Base-by-base conservation (phyloP, 2,113 vertebrate genomes). In the Meleagris gallopavo region DNA sequence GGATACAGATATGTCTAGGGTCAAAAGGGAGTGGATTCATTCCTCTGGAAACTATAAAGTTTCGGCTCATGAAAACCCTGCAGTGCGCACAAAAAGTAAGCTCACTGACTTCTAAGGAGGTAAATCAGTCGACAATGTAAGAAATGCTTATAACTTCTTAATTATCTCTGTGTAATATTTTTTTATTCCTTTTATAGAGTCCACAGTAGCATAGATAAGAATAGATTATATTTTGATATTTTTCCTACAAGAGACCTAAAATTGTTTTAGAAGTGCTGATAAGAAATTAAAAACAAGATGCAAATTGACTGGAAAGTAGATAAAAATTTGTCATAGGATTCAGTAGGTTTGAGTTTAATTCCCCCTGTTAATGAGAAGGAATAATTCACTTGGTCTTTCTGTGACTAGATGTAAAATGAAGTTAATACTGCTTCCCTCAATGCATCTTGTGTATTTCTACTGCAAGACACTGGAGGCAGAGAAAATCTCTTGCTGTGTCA, bases 1-100 rank as follows among this genome's bases (percentile, higher is more conserved):
- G 89, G 96, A 93, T 96, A 95, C 95, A 94, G 93, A 94, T 94
- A 96, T 96, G 90, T 95, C 84, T 69, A 81, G 83, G 86, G 91
- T 96, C 93, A 94, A 90, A 88, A 93, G 76, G 66, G 89, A 94
- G 78, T 76, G 41, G 89, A 93, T 91, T 90, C 52, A 86, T 74
- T 73, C 45, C 61, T 88, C 40, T 75, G 73, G 89, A 97, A 95
- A 93, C 76, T 83, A 6, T 94, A 62, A 93, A 76, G 70, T 77
- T 93, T 86, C 57, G 72, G 45, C 40, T 93, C 36, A 7, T 75
- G 71, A 41, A 70, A 73, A 36, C 50, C 57, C 30, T 60, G 54
- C 32, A 38, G 27, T 75, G 61, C 46, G 30, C 71, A 45, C 40
- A 79, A 66, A 79, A 91, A 86, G 77, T 45, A 61, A 27, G 30